These are phyloP conservation scores for Cygnus atratus DNA, from an alignment of 2,113 vertebrate genomes.

Conservation along the genomic window DNA sequence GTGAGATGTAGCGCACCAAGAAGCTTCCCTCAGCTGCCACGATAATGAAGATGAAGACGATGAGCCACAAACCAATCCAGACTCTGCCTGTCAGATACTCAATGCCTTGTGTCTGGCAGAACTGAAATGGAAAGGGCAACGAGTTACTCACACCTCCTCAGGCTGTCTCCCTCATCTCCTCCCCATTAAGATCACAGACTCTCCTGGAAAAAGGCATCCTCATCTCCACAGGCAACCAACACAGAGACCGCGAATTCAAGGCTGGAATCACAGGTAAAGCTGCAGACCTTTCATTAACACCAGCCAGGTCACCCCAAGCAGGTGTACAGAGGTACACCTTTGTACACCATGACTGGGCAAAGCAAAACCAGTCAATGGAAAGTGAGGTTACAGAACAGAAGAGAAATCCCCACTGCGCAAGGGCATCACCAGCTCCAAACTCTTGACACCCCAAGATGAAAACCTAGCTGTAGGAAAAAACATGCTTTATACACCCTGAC, in stretches of 20 bases:
- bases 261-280: neutral
- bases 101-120: slow-evolving; percentile 90
- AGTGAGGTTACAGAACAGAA: neutral
- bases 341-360: neutral
- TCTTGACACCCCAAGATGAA: neutral
- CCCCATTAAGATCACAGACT: neutral
- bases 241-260: neutral
- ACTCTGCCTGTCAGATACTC: slow-evolving; percentile 96
- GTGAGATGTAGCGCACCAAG: slow-evolving; percentile 96
- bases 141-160: slow-evolving; percentile 7
- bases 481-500: neutral
- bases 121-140: slow-evolving; percentile 76
- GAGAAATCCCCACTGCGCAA: neutral
- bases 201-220: neutral
- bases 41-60: slow-evolving; percentile 91
- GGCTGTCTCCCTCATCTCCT: neutral
- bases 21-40: slow-evolving; percentile 97
- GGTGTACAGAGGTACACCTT: neutral
- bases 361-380: slow-evolving; percentile 7
- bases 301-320: neutral
- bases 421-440: neutral
- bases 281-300: neutral
- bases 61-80: slow-evolving; percentile 98
- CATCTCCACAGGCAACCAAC: neutral
- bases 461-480: neutral